Conservation (phyloP, 2,797 vertebrate species). For the Lithobates sylvaticus region DNA sequence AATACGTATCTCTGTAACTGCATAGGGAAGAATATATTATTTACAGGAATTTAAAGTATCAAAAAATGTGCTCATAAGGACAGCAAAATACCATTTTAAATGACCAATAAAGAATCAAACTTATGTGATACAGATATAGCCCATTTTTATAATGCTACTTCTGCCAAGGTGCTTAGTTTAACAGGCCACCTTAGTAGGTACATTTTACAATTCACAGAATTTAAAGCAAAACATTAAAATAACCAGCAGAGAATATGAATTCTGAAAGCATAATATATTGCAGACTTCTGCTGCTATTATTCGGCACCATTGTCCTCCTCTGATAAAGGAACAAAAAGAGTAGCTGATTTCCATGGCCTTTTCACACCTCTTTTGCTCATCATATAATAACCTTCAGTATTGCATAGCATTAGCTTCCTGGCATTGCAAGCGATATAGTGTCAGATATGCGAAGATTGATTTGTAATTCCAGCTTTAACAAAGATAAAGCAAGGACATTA, state of each 20-base stretch:
- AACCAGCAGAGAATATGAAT: not conserved
- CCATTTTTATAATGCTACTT: no score
- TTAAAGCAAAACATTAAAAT: not conserved
- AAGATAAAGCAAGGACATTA: not conserved
- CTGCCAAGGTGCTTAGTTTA: no score
- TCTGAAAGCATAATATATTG: not conserved
- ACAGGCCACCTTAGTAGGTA: no score
- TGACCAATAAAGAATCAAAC: not conserved
- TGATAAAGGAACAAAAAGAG: not conserved
- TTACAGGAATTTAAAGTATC: no score
- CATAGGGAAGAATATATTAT: no score
- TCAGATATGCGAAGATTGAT: conserved; percentile 33
- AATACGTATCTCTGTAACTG: no score
- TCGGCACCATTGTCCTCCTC: not conserved
- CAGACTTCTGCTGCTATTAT: not conserved
- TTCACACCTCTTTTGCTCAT: not conserved
- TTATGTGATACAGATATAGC: no score
- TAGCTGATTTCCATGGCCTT: conserved; percentile 22
- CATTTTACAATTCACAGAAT: no score
- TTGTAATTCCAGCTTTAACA: not conserved
- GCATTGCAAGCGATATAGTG: not conserved
- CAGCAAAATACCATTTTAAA: not conserved
- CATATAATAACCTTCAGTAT: conserved; percentile 5
- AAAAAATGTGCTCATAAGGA: not conserved
- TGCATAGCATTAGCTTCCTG: not conserved